phyloP scores from a whole-genome alignment of 2,888 invertebrate genomes.

The Polietes domitor region DNA sequence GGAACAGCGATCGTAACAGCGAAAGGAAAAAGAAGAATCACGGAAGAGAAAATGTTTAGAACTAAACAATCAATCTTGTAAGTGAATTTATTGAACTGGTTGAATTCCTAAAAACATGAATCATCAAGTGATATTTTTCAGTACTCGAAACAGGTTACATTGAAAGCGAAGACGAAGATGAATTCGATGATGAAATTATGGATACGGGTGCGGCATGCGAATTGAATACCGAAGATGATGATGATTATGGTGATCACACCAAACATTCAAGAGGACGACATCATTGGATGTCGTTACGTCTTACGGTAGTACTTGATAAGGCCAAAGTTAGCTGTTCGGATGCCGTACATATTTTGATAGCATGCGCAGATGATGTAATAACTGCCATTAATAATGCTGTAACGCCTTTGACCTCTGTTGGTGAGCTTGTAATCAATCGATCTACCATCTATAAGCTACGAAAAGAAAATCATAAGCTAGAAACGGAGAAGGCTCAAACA shows the following conservation, averaged over 20 bases:
- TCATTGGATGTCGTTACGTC: not conserved
- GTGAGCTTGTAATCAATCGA: not conserved
- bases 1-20: no score
- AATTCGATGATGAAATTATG: no score
- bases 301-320: conserved; percentile 21
- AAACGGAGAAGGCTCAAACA: conserved; percentile 9
- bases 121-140: conserved; percentile 7
- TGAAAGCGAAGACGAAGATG: not conserved
- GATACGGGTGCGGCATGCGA: not conserved
- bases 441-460: not conserved
- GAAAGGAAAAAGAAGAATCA: conserved; percentile 1
- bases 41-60: conserved; percentile 37
- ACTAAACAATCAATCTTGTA: conserved; percentile 19
- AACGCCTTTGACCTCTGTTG: not conserved
- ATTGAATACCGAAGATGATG: not conserved
- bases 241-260: not conserved
- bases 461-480: no score
- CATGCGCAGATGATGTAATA: not conserved
- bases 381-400: conserved; percentile 5
- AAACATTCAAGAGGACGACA: conserved; percentile 13
- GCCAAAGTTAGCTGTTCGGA: conserved; percentile 23
- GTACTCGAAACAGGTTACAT: not conserved
- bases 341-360: conserved; percentile 13
- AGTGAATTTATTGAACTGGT: not conserved
- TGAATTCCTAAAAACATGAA: conserved; percentile 9